Evolutionary conservation across 2,113 vertebrate species (phyloP), one percentile per base, ranked within the genome.

Genomic region (Montifringilla adamsi): DNA sequence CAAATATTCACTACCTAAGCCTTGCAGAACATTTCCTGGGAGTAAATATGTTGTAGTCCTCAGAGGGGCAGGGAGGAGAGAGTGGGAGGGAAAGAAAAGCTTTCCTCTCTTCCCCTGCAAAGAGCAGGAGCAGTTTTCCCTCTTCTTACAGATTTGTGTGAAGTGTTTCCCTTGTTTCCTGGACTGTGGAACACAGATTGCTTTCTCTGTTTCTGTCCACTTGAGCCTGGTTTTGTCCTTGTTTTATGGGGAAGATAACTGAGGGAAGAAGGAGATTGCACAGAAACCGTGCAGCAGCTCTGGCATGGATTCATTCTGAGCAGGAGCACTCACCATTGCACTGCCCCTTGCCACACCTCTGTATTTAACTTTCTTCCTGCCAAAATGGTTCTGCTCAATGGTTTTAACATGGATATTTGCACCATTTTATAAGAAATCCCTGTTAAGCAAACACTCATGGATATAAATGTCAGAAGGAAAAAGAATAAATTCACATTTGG

Each of bases 271-370:
- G 13, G 16, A 56, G 43, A 47, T 66, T 74, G 18, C 24, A 60
- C 22, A 82, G 35, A 12, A 13, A 30, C 5, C 8, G 9, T 28
- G 37, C 47, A 73, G 23, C 1, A 2, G 1, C n/a, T 64, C 18
- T 62, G 37, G 21, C 30, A 66, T 0, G 5, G 22, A 23, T 64
- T 37, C 1, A 0, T 30, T 83, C 9, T 2, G 1, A 46, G 5
- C 16, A 52, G 39, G 31, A 43, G 8, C 26, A 4, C 26, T 20
- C 63, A 39, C 22, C 44, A 14, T 27, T 30, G n/a, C 50, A 22
- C 60, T 87, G 28, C 33, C 41, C 16, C 33, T 39, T 4, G 37
- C 33, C 35, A 33, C 21, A n/a, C 30, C 12, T 43, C 8, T 24
- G 2, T 37, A 14, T 24, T 30, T 37, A 69, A 31, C 8, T 68